Conservation (phyloP, 2,113 vertebrate species). For the Chaenogobius annularis region DNA sequence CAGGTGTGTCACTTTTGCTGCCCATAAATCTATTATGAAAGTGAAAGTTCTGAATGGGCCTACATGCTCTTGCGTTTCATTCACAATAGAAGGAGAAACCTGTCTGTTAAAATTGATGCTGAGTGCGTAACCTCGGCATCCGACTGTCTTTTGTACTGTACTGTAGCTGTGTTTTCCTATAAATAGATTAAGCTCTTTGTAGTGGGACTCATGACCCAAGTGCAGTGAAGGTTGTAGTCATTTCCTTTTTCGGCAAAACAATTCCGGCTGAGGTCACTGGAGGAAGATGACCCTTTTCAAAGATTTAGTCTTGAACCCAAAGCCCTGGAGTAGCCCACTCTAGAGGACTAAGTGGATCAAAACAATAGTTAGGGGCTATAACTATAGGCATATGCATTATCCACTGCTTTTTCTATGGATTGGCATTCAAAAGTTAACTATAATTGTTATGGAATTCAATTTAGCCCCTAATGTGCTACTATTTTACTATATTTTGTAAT, state of each 20-base stretch:
- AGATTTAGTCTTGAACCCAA: slow-evolving; percentile 61
- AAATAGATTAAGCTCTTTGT: slow-evolving; percentile 78
- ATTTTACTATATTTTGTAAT: slow-evolving; percentile 28
- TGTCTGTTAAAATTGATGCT: slow-evolving; percentile 55
- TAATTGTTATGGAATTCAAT: slow-evolving; percentile 29
- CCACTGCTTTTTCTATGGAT: slow-evolving; percentile 10
- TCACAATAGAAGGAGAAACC: slow-evolving; percentile 36
- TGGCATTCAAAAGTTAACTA: slow-evolving; percentile 31
- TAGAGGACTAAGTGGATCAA: slow-evolving; percentile 18
- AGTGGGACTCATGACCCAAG: slow-evolving; percentile 60
- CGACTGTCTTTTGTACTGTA: slow-evolving; percentile 52
- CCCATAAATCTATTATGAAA: neutral
- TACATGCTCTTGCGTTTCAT: slow-evolving; percentile 33
- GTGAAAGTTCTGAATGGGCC: slow-evolving; percentile 15
- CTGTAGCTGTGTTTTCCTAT: slow-evolving; percentile 75
- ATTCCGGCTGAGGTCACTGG: slow-evolving; percentile 53
- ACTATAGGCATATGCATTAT: slow-evolving; percentile 11
- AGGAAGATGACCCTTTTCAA: slow-evolving; percentile 57
- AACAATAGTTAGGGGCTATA: slow-evolving; percentile 14
- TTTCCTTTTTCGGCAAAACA: slow-evolving; percentile 73
- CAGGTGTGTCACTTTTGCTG: neutral
- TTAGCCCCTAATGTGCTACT: slow-evolving; percentile 35
- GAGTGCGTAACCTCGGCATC: slow-evolving; percentile 52
- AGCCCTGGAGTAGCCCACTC: slow-evolving; percentile 36
- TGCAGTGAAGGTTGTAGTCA: slow-evolving; percentile 60